Conservation (phyloP, 2,113 vertebrate genomes). For the Tachysurus fulvidraco region DNA sequence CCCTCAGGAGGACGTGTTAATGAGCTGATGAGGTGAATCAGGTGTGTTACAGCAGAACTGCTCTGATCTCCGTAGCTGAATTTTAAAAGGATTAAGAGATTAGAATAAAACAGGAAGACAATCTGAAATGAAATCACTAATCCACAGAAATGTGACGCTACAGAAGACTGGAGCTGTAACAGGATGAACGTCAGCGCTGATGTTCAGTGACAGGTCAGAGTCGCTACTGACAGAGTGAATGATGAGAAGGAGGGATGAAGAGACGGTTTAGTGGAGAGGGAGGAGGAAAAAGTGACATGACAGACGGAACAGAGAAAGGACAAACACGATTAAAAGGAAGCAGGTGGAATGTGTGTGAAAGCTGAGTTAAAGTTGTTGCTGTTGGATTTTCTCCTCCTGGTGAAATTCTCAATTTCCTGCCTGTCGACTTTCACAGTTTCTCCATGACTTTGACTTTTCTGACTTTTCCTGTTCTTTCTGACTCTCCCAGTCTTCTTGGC, state of each 20-base stretch:
- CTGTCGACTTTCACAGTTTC: background rate
- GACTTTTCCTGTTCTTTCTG: no score
- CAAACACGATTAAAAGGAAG: slow-evolving; percentile 35
- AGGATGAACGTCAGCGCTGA: slow-evolving; percentile 22
- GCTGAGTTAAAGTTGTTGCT: background rate
- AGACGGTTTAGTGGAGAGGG: background rate
- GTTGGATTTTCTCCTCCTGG: background rate
- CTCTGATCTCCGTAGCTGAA: background rate
- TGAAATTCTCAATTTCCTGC: no score
- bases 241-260: background rate
- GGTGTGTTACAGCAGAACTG: background rate
- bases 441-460: background rate
- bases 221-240: background rate
- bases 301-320: background rate
- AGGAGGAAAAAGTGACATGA: background rate
- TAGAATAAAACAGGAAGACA: background rate
- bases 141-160: background rate
- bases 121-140: slow-evolving; percentile 28
- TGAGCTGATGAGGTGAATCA: background rate
- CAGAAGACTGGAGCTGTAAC: background rate
- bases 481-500: no score
- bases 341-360: slow-evolving; percentile 17
- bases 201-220: background rate
- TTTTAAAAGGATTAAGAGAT: slow-evolving; percentile 6
- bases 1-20: background rate